Percentiles rank a stretch among this genome's conserved stretches.
Conservation (phyloP, 2,113 vertebrate species). For the Oceanodroma tethys region DNA sequence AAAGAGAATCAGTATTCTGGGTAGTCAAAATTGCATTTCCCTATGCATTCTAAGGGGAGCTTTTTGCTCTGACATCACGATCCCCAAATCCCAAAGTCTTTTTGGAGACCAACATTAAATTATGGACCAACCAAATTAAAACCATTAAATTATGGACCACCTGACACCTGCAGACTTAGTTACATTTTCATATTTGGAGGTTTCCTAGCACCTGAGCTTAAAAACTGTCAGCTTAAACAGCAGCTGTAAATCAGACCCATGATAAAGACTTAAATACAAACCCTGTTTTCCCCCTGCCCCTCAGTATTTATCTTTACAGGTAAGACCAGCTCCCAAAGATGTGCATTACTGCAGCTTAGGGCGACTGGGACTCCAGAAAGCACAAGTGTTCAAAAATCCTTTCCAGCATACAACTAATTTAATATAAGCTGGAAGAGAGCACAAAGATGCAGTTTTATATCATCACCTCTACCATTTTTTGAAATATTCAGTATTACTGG, state of each 20-base stretch:
- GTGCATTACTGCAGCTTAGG: not conserved
- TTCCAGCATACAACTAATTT: not conserved
- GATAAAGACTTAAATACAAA: not conserved
- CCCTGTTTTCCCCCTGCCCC: accelerated
- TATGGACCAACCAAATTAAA: not conserved
- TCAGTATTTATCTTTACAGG: not conserved
- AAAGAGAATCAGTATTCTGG: not conserved
- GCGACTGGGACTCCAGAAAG: not conserved
- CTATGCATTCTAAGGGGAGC: not conserved
- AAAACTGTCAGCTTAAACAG: not conserved
- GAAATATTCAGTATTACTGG: not conserved
- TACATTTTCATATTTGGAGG: not conserved
- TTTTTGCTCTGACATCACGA: not conserved
- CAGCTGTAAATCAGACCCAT: not conserved
- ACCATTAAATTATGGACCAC: accelerated
- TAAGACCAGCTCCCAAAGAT: not conserved
- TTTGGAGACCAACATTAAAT: not conserved
- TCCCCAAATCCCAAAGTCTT: not conserved
- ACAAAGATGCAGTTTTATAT: not conserved
- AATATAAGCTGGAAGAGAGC: not conserved
- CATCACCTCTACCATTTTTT: not conserved
- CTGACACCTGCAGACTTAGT: not conserved
- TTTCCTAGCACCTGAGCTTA: not conserved
- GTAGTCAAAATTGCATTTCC: not conserved
- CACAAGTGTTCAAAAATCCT: not conserved